Conservation (phyloP, 2,888 invertebrate species). For the Drosophila kambysellisi region DNA sequence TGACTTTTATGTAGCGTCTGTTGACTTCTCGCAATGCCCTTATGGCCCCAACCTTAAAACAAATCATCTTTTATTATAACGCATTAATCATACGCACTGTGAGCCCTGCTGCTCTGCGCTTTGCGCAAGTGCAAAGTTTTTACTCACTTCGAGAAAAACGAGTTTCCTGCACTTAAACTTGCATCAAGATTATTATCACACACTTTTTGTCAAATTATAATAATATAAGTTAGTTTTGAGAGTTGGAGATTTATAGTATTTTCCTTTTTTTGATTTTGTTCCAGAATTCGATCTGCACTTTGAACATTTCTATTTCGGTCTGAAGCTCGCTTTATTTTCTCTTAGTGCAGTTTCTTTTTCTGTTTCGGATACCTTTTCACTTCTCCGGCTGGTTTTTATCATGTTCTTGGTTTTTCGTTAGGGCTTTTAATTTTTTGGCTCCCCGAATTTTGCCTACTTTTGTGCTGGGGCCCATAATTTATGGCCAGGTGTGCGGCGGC, state of each 20-base stretch:
- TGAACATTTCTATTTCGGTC: background rate
- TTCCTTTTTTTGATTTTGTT: background rate
- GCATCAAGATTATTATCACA: background rate
- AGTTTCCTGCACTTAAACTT: background rate
- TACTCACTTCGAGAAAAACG: background rate
- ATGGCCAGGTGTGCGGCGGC: conserved; percentile 66
- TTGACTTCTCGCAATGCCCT: conserved; percentile 69
- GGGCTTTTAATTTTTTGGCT: conserved; percentile 67
- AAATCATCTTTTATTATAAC: conserved; percentile 79
- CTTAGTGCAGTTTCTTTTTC: background rate
- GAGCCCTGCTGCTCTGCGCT: conserved; percentile 33
- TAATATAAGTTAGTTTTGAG: background rate
- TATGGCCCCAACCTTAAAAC: conserved; percentile 55
- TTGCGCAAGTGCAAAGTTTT: conserved; percentile 68
- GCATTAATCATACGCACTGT: conserved; percentile 75
- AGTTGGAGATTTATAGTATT: background rate
- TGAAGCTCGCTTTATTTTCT: background rate
- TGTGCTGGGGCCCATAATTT: conserved; percentile 63
- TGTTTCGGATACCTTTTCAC: conserved; percentile 6
- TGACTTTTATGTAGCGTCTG: conserved; percentile 67
- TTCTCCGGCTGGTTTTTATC: conserved; percentile 23
- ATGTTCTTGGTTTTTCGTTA: conserved; percentile 19
- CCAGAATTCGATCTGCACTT: background rate
- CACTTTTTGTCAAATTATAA: background rate
- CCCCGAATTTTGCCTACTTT: conserved; percentile 52